These are phyloP conservation scores for Papilio xuthus DNA, from an alignment of 1,140 invertebrate species.

Conservation along the genomic window DNA sequence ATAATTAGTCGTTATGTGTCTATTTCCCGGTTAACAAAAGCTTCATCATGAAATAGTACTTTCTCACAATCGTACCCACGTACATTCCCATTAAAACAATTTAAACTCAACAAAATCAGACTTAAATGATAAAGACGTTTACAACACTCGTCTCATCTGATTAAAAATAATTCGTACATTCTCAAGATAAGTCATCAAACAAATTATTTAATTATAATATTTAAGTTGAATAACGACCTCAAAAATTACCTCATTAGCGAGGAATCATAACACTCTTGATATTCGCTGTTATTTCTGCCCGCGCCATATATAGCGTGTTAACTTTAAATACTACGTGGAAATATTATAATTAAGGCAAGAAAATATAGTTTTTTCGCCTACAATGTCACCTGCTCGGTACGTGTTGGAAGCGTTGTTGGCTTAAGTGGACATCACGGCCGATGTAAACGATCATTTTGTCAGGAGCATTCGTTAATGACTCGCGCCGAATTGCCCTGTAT, in stretches of 20 bases:
- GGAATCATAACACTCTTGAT: constrained; percentile 57
- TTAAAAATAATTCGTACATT: constrained; percentile 53
- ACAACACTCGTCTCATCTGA: background rate
- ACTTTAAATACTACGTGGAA: constrained; percentile 50
- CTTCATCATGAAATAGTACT: no score
- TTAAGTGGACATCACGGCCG: constrained; percentile 56
- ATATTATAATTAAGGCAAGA: constrained; percentile 49
- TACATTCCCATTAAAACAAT: no score
- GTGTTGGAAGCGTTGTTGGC: constrained; percentile 53
- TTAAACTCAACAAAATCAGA: no score
- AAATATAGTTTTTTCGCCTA: constrained; percentile 51
- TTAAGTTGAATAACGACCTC: constrained; percentile 54
- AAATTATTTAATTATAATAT: constrained; percentile 66
- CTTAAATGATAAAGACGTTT: no score
- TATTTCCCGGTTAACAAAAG: no score
- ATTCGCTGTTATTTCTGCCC: constrained; percentile 38
- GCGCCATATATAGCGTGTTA: constrained; percentile 41
- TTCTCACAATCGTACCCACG: no score
- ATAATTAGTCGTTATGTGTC: no score
- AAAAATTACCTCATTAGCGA: constrained; percentile 57
- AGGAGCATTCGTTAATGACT: constrained; percentile 49
- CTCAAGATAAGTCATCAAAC: constrained; percentile 62
- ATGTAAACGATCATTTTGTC: constrained; percentile 51
- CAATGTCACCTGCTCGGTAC: constrained; percentile 51
- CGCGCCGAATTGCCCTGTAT: constrained; percentile 25